These are phyloP conservation scores for Isaurus tuberculatus DNA, from an alignment of 92 coral and sea anemone genomes.

Conservation along the genomic window DNA sequence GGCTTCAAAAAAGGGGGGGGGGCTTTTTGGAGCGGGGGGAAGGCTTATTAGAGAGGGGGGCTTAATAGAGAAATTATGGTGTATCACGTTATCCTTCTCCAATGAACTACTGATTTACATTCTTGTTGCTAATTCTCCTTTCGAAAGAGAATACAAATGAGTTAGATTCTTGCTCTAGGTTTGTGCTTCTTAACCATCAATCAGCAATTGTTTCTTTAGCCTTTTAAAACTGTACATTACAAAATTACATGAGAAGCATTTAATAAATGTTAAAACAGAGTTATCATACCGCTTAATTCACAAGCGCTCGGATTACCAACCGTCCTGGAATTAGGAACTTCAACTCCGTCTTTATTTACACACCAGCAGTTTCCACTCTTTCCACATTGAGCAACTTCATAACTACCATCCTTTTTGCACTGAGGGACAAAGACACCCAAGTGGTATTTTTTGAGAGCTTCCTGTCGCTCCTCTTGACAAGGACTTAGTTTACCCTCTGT, in stretches of 20 bases:
- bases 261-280: neutral
- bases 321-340: slow-evolving; percentile 42
- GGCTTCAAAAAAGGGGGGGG: too few species aligned
- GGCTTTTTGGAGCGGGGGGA: too few species aligned
- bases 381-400: slow-evolving; percentile 75
- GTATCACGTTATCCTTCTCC: too few species aligned
- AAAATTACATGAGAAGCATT: too few species aligned
- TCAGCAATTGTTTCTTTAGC: neutral
- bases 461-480: slow-evolving; percentile 67
- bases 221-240: neutral
- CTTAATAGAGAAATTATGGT: too few species aligned
- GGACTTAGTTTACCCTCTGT: slow-evolving; percentile 70
- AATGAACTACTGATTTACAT: too few species aligned
- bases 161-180: neutral
- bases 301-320: slow-evolving; percentile 66
- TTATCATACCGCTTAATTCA: slow-evolving; percentile 66
- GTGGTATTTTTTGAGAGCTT: slow-evolving; percentile 53
- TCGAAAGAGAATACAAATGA: neutral
- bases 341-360: slow-evolving; percentile 64
- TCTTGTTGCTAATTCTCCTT: neutral
- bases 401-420: slow-evolving; percentile 81
- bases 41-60: too few species aligned
- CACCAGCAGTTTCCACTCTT: slow-evolving; percentile 85
- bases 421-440: slow-evolving; percentile 67
- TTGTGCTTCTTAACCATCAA: neutral